These are phyloP conservation scores for Prorops nasuta DNA, from an alignment of 1,140 invertebrate species.

Conservation along the genomic window DNA sequence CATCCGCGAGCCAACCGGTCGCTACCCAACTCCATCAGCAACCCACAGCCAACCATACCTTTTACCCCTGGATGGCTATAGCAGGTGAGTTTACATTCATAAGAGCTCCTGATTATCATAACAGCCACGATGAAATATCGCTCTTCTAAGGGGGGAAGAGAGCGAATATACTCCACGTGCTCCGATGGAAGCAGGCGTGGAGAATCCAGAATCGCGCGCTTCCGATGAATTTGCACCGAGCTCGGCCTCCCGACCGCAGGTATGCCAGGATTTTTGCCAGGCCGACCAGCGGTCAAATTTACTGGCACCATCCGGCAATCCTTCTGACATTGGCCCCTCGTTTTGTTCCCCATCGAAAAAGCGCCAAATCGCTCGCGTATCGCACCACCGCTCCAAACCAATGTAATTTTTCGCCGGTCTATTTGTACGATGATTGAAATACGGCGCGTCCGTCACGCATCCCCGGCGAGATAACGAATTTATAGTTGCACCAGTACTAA, in stretches of 20 bases:
- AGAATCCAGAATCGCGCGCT: constrained; percentile 20
- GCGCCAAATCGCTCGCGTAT: constrained; percentile 4
- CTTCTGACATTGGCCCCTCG: constrained; percentile 3
- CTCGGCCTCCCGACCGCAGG: neutral
- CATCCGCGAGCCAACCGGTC: constrained; percentile 72
- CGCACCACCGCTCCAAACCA: neutral
- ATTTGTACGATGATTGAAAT: constrained; percentile 46
- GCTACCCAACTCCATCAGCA: constrained; percentile 84
- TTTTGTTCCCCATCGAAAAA: constrained; percentile 8
- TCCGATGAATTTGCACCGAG: constrained; percentile 11
- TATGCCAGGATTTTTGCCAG: constrained; percentile 1
- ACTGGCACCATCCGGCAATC: too few relatives aligned
- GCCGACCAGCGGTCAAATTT: constrained; percentile 9
- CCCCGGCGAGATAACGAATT: constrained; percentile 41
- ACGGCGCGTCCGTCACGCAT: constrained; percentile 37
- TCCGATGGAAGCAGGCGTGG: constrained; percentile 30
- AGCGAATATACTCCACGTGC: constrained; percentile 27
- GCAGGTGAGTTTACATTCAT: constrained; percentile 75
- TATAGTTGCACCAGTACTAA: constrained; percentile 37
- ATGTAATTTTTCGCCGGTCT: constrained; percentile 20
- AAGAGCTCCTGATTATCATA: constrained; percentile 34
- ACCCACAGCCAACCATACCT: constrained; percentile 83
- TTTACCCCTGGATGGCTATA: constrained; percentile 98
- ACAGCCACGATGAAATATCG: constrained; percentile 40
- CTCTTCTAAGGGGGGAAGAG: constrained; percentile 24